These are phyloP conservation scores for Gallinago solitaria DNA, from an alignment of 2,797 vertebrate species.

Conservation along the genomic window DNA sequence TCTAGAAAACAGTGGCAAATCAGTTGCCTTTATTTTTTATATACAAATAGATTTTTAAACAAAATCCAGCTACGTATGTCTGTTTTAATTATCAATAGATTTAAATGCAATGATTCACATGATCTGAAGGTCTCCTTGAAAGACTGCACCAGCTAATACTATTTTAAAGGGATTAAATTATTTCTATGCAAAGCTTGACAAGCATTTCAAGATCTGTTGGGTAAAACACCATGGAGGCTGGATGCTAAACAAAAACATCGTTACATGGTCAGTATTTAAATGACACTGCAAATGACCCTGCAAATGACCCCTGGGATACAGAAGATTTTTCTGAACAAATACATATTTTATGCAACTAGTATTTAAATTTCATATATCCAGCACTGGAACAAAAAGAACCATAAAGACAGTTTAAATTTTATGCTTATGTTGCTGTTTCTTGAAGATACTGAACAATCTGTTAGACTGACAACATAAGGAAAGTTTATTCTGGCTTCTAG, in stretches of 20 bases:
- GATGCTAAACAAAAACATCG: neutral
- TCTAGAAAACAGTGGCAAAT: neutral
- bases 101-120: neutral
- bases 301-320: neutral
- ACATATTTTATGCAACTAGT: neutral
- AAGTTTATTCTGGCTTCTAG: neutral
- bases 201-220: neutral
- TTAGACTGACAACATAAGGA: neutral
- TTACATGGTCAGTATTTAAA: neutral
- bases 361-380: neutral
- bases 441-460: neutral
- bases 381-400: neutral
- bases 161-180: neutral
- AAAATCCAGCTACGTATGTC: neutral
- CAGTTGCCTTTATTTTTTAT: neutral
- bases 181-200: neutral
- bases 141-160: neutral
- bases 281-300: fast-evolving
- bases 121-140: neutral
- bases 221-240: neutral
- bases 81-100: neutral
- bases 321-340: neutral
- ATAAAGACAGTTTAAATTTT: neutral
- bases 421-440: neutral
- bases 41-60: neutral